Base-by-base conservation (phyloP, 2,113 vertebrate genomes). In the Entomyzon cyanotis region DNA sequence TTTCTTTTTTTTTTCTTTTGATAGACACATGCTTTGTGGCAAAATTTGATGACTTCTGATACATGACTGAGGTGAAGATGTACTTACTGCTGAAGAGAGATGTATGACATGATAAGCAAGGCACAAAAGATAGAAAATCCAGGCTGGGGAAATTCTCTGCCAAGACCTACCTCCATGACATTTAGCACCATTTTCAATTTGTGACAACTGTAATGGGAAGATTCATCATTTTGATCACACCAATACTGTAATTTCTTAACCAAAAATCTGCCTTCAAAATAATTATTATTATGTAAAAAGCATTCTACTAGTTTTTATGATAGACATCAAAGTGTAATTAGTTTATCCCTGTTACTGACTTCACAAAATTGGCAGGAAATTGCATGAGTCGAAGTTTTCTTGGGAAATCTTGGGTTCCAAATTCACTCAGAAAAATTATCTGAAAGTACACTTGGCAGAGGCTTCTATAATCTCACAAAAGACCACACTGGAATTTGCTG, bases 381-480 rank as follows among this genome's bases (percentile, higher is more conserved):
- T 42, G 22, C 18, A 50, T 12, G 50, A 91, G 63, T 74, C 42
- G 41, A 90, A 73, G 53, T 14, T 70, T 94, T 76, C 37, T 65
- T 82, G 58, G n/a, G 68, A 83, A 82, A 73, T 76, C 76, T 92
- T 76, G 62, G 25, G 44, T 85, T 94, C 62, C 41, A 85, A 73
- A 59, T 90, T 68, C 64, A 35, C 65, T 92, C 20, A 71, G 58
- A 88, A 86, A 97, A 94, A 84, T 86, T 83, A 88, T 30, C 41
- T 83, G 50, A 55, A 87, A 93, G 55, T 58, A 87, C 41, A 73
- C 33, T 94, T 90, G 83, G 83, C 80, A 90, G 37, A 84, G 30
- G 17, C 11, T 78, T 84, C 55, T 87, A 27, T 59, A 84, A 60
- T 80, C 21, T 94, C 39, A 80, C 67, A 80, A 69, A 91, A 94